Evolutionary conservation across 2,797 vertebrate species (phyloP).

Genomic region (Micropoecilia bifurca): DNA sequence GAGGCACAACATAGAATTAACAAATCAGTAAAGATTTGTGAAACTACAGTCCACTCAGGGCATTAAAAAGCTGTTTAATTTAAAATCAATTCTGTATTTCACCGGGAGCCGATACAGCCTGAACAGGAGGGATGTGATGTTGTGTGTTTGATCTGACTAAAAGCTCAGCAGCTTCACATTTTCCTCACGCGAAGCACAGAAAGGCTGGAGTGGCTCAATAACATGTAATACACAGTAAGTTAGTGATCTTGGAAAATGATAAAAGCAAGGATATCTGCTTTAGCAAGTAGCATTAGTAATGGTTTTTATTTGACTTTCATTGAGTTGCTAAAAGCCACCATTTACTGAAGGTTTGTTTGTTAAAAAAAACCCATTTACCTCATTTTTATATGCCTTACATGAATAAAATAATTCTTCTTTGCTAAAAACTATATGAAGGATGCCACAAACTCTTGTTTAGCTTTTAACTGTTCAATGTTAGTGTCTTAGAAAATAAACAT

Average conservation of each 20-base stretch:
- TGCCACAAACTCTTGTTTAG: background rate
- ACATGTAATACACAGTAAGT: background rate
- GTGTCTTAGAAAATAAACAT: background rate
- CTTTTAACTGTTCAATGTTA: background rate
- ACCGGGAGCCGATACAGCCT: background rate
- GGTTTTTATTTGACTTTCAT: slow-evolving; percentile 1
- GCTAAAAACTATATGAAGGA: background rate
- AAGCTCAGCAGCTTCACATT: slow-evolving; percentile 1
- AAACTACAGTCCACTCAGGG: background rate
- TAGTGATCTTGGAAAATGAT: background rate
- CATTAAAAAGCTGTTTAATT: slow-evolving; percentile 5
- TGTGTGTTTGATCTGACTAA: background rate
- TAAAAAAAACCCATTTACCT: background rate
- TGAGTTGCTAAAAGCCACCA: background rate
- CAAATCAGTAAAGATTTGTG: background rate
- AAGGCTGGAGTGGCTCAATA: background rate
- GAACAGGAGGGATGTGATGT: background rate
- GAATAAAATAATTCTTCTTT: background rate
- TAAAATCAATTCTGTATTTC: background rate
- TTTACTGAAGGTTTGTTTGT: background rate
- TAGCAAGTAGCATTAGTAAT: background rate
- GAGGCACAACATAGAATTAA: background rate
- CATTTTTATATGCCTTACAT: background rate
- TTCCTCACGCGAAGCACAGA: background rate
- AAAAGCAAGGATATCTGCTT: background rate